Base-by-base conservation (phyloP, 2,888 invertebrate genomes). In the Drosophila affinis region DNA sequence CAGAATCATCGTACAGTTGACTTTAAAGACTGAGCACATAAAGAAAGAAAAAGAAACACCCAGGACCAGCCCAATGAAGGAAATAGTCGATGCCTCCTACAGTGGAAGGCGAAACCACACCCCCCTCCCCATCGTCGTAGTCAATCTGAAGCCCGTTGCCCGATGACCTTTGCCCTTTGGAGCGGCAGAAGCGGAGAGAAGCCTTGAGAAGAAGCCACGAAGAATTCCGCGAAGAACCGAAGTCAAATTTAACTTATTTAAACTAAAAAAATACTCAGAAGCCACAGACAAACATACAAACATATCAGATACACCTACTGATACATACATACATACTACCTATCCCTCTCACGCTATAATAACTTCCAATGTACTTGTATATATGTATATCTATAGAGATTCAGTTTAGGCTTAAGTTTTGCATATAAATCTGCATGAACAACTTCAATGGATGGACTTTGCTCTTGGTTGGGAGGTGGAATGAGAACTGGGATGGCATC, bases 161-260 rank as follows among this genome's bases (percentile, higher is more conserved):
- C 29, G 24, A 24, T 24, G 24, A 24, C 34, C 34, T 12, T 34
- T 34, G 34, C 27, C 27, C 27, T 7, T 29, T 9, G 34, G 34
- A 39, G 18, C 21, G 29, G 21, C 3, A 3, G 21, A 21, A 21
- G 21, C 21, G 21, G 21, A 21, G 3, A 21, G 21, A 2, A 21
- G 21, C 21, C 21, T 21, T 21, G 3, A 21, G 21, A 21, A 21
- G 21, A 21, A 21, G 47, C 27, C 39, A 39, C 51, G 55, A 71
- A 64, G 55, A 71, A 64, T 51, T 68, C 62, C 72, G 73, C 61
- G 52, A 58, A 56, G 46, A 63, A 68, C 52, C 44, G 71, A 75
- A 80, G 81, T 83, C 83, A 84, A 76, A 69, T 74, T 75, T 84
- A 84, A 84, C 75, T 84, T 87, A 84, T 87, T 87, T 81, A 84